Evolutionary conservation across 2,113 vertebrate genomes (phyloP), one percentile per base, ranked within the genome.

Genomic region (Passer montanus): DNA sequence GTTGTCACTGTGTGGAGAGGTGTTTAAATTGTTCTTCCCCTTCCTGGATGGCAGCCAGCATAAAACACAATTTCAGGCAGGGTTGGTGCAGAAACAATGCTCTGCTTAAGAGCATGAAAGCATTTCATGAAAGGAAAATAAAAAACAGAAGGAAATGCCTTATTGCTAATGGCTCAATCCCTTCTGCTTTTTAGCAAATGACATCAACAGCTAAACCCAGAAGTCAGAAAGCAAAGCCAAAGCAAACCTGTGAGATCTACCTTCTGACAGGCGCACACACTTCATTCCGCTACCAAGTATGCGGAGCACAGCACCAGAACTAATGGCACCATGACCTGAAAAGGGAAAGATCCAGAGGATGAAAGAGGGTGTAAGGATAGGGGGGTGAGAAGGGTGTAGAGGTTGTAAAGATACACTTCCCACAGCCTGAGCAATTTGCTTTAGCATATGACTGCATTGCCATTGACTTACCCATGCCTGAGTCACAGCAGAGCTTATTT

Each of bases 171-270:
- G 53, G 67, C 41, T 92, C 64, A 31, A 86, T 73, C n/a, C 15
- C 22, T 72, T 58, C 68, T 56, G 24, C 31, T 80, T 92, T 93
- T 90, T 66, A 86, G 55, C 64, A 93, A 83, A 56, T 73, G 27
- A 86, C 19, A 66, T 27, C 79, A 35, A 17, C n/a, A 73, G 74
- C 24, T 67, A 60, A 94, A 73, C 13, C 31, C n/a, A 60, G 75
- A 23, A 90, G 33, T 26, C 7, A 1, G 26, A 79, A 79, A 39
- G 47, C 30, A 82, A 90, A 75, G 58, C 46, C 63, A 80, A 84
- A 86, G 55, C 1, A 13, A 90, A 83, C 23, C 27, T 15, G 9
- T 37, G 82, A 84, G 69, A 78, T 59, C 58, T 53, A 44, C 39
- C 43, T 77, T 81, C 81, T 50, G 47, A 76, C 15, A 31, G 1